Conservation (phyloP, 2,113 vertebrate species). For the Centrocercus urophasianus region DNA sequence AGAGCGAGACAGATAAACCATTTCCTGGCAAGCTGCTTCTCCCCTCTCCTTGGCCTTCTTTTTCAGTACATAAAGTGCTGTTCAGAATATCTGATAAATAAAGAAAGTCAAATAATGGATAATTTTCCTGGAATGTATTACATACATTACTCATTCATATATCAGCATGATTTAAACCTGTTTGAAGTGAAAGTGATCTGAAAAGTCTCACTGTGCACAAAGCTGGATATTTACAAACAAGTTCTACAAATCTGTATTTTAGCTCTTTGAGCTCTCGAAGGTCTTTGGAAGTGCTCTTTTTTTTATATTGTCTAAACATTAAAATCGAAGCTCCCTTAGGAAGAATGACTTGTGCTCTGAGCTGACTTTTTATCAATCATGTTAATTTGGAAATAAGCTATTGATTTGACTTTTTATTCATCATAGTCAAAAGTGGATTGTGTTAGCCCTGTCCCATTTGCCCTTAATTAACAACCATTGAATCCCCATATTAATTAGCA, state of each 20-base stretch:
- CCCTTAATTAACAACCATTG: constrained; percentile 93
- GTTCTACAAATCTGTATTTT: constrained; percentile 40
- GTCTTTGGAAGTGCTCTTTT: constrained; percentile 10
- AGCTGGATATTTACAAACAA: constrained; percentile 28
- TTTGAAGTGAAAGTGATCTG: constrained; percentile 4
- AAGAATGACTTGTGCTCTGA: constrained; percentile 56
- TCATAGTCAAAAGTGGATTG: constrained; percentile 83
- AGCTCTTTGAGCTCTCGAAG: neutral
- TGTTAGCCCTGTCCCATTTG: constrained; percentile 88
- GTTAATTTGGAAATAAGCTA: constrained; percentile 87
- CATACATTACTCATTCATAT: neutral
- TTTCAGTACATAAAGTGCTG: neutral
- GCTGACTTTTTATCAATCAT: constrained; percentile 82
- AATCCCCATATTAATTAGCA: constrained; percentile 93
- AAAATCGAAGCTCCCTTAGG: constrained; percentile 60
- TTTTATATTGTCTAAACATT: constrained; percentile 43
- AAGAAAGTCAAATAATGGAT: neutral
- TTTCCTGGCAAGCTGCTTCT: neutral
- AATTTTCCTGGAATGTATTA: neutral
- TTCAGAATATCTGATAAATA: neutral
- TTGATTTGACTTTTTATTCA: constrained; percentile 88
- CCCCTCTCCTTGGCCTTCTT: neutral
- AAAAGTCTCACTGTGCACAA: neutral
- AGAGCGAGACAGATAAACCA: neutral
- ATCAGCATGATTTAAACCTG: neutral